Conservation (phyloP, 2,888 invertebrate genomes). For the Axea sp. region DNA sequence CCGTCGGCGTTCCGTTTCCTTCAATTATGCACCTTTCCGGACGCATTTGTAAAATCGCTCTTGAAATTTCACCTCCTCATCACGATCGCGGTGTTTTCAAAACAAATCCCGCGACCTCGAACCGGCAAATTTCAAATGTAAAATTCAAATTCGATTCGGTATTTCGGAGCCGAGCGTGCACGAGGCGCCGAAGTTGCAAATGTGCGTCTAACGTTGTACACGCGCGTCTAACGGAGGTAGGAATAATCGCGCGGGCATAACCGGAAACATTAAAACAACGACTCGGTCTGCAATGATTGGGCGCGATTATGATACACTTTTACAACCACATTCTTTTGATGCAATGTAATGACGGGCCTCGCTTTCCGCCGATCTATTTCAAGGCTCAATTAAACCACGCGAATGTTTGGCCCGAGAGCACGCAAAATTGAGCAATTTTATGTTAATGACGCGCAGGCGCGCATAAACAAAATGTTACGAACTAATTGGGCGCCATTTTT, state of each 20-base stretch:
- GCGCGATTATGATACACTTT: slow-evolving; percentile 59
- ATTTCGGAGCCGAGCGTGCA: too few species aligned
- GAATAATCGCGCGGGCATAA: slow-evolving; percentile 65
- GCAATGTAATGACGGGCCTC: slow-evolving; percentile 51
- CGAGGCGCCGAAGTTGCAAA: slow-evolving; percentile 49
- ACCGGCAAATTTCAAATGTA: too few species aligned
- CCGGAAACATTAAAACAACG: slow-evolving; percentile 60
- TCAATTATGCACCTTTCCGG: neutral
- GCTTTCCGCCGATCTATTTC: slow-evolving; percentile 59
- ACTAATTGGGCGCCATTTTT: slow-evolving; percentile 46
- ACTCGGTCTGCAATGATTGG: slow-evolving; percentile 46
- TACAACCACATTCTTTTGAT: slow-evolving; percentile 49
- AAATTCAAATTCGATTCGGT: too few species aligned
- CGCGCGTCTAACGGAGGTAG: slow-evolving; percentile 70
- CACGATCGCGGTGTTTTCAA: too few species aligned
- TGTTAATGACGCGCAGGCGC: slow-evolving; percentile 42
- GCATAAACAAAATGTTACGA: slow-evolving; percentile 45
- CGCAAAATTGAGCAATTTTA: slow-evolving; percentile 59
- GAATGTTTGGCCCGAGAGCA: slow-evolving; percentile 52
- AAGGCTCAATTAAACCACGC: slow-evolving; percentile 58
- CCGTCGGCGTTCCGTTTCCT: too few species aligned
- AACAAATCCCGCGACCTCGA: too few species aligned
- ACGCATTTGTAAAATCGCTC: neutral
- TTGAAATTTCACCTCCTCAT: too few species aligned
- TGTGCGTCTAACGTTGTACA: slow-evolving; percentile 55